Conservation (phyloP, 2,888 invertebrate species). For the Ormyrus labotus region DNA sequence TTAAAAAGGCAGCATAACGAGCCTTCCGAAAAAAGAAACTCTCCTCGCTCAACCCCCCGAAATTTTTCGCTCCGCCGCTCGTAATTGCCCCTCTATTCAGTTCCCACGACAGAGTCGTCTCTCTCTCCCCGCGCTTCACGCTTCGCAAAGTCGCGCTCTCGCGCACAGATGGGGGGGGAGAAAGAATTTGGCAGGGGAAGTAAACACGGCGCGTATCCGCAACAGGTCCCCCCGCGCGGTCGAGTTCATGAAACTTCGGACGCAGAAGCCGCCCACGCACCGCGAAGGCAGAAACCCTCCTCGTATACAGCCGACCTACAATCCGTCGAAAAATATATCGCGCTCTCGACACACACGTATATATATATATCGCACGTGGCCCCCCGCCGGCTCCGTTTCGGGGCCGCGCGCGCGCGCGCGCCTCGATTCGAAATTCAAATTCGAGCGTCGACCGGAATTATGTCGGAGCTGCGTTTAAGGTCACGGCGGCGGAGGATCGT, state of each 20-base stretch:
- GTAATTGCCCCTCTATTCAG: background rate
- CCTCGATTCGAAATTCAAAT: conserved; percentile 11
- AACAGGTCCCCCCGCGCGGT: conserved; percentile 15
- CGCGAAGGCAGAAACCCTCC: background rate
- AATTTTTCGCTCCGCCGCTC: conserved; percentile 36
- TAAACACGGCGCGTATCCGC: background rate
- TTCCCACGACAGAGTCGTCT: too few species aligned
- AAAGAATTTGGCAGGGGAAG: background rate
- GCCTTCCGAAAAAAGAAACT: background rate
- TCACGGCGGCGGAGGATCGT: too few species aligned
- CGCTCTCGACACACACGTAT: too few species aligned
- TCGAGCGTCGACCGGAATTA: background rate
- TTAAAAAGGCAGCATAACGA: background rate
- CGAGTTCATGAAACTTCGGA: conserved; percentile 17
- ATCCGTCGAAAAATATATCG: too few species aligned
- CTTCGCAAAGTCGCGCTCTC: background rate
- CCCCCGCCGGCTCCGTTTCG: background rate
- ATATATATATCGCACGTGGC: conserved; percentile 1
- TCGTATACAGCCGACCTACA: too few species aligned
- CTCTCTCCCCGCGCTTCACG: background rate
- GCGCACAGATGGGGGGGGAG: background rate
- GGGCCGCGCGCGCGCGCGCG: background rate
- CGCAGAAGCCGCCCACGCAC: conserved; percentile 4
- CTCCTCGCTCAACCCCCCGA: background rate
- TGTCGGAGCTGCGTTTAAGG: too few species aligned